Base-by-base conservation (phyloP, 2,888 invertebrate species). In the Ctena decussata region DNA sequence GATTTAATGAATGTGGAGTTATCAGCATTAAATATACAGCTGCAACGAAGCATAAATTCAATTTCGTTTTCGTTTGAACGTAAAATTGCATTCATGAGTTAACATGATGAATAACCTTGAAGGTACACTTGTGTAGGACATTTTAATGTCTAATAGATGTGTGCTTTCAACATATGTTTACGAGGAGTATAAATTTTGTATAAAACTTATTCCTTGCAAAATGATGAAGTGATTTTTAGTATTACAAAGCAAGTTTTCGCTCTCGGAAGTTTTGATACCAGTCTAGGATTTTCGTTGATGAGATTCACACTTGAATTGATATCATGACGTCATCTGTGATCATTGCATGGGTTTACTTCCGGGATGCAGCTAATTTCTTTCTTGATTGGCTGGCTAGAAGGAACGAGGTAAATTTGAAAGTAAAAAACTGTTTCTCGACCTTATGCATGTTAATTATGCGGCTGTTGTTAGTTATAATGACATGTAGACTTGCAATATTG, bases 311-410 rank as follows among this genome's bases (percentile, higher is more conserved):
- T 57, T 65, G 65, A 35, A 8, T 35, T 27, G 65, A 18, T 11
- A 74, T 11, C 35, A 87, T 87, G 87, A 78, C 82, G 24, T 83
- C 87, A 8, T 89, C 91, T 12, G 84, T 87, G 18, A 82, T 87
- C 30, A 89, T 91, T 53, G 39, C 83, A 12, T 90, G 90, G 90
- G 82, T 88, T 35, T 85, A 87, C 76, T 91, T 89, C 72, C 89
- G 91, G 69, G 90, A 91, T 78, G 77, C 84, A 6, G 79, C 86
- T 12, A 82, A 86, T 49, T 85, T 77, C 30, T 49, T 89, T 11
- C 69, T 91, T n/a, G 76, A 88, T 53, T 82, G 89, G 84, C 65
- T 70, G 81, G 81, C 80, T 53, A 60, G 70, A 39, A 70, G 57
- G 60, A 41, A 75, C n/a, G 76, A 87, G 90, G 90, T 89, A 86